Percentiles rank a stretch among this genome's conserved stretches.
phyloP scores from a whole-genome alignment of 2,888 invertebrate species.

The Patella pellucida region DNA sequence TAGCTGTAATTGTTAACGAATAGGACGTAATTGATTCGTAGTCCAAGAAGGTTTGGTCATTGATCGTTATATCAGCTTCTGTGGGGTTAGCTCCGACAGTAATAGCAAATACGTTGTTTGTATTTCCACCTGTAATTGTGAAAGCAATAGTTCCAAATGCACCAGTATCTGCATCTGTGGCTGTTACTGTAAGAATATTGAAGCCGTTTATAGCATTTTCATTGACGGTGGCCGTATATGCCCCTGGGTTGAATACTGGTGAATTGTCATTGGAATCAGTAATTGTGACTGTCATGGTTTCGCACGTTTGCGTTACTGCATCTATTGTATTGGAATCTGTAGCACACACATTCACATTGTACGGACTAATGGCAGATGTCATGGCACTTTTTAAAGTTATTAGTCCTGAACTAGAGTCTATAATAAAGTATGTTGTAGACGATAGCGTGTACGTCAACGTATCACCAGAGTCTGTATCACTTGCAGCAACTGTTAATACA shows the following conservation, averaged over 20 bases:
- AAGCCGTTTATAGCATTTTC: conserved; percentile 42
- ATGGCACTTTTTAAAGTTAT: conserved; percentile 31
- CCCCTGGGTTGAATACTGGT: conserved; percentile 53
- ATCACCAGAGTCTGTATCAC: conserved; percentile 44
- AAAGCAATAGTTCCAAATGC: conserved; percentile 47
- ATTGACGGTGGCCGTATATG: conserved; percentile 43
- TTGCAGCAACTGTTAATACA: conserved; percentile 45
- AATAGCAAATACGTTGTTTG: conserved; percentile 41
- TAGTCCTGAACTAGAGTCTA: conserved; percentile 36
- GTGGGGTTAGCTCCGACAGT: conserved; percentile 29
- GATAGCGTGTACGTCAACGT: conserved; percentile 41
- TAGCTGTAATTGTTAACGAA: conserved; percentile 44
- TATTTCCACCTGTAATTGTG: conserved; percentile 46
- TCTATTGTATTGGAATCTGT: conserved; percentile 32
- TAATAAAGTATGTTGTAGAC: conserved; percentile 31
- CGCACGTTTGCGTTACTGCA: conserved; percentile 24
- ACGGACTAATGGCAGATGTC: conserved; percentile 22
- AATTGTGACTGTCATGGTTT: conserved; percentile 49
- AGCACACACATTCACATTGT: conserved; percentile 33
- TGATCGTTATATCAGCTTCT: conserved; percentile 24
- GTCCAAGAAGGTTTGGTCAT: conserved; percentile 27
- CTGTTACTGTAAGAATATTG: conserved; percentile 44
- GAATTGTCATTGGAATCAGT: conserved; percentile 58
- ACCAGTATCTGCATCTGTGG: conserved; percentile 48
- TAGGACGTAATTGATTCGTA: conserved; percentile 48